These are phyloP conservation scores for Rotaria macrura DNA, from an alignment of 2,888 invertebrate genomes.

Conservation along the genomic window DNA sequence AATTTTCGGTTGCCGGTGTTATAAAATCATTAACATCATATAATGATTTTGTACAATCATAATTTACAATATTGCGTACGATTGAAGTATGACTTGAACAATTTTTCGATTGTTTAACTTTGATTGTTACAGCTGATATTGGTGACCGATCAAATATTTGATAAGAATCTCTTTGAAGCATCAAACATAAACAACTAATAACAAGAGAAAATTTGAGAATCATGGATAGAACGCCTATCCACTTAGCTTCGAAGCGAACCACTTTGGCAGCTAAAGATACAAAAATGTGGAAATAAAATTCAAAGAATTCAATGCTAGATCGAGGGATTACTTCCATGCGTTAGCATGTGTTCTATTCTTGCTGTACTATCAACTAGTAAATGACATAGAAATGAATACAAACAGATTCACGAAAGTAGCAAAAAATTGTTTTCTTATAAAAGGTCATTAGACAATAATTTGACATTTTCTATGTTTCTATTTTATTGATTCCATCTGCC, in stretches of 20 bases:
- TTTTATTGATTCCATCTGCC: no score
- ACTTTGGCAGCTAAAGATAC: not conserved
- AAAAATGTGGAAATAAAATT: no score
- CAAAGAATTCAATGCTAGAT: no score
- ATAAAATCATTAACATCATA: not conserved
- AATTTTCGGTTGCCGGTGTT: not conserved
- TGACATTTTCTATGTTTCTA: no score
- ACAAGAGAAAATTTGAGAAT: not conserved
- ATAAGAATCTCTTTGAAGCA: not conserved
- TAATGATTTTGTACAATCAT: not conserved
- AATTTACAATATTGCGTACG: not conserved
- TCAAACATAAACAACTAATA: not conserved
- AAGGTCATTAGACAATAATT: no score
- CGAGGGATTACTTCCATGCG: no score
- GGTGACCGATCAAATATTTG: slow-evolving; percentile 9
- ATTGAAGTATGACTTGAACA: not conserved
- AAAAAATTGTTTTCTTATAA: not conserved
- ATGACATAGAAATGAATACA: no score
- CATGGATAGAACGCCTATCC: not conserved
- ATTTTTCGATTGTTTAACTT: not conserved
- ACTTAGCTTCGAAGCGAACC: not conserved
- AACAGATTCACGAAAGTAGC: no score
- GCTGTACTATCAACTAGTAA: no score
- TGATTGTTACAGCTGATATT: not conserved
- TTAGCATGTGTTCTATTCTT: no score